Evolutionary conservation across 2,888 invertebrate genomes (phyloP), one percentile per base, ranked within the genome.

Genomic region (Drosophila neutralis): DNA sequence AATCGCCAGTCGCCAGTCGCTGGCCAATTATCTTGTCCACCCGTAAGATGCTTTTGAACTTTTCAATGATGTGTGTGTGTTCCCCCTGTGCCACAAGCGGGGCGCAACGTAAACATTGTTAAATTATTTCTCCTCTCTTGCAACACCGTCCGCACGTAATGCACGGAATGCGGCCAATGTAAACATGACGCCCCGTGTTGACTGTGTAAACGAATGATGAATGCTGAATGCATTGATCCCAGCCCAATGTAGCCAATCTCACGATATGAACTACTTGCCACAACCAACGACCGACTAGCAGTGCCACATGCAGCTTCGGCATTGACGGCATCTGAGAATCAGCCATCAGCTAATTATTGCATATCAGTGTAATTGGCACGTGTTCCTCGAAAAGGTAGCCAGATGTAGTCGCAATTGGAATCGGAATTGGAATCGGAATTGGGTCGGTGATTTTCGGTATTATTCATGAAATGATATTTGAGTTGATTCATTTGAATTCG

Each of bases 71-170:
- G 52, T 36, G 42, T 33, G 31, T 31, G 10, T 33, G 2, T 10
- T 0, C 10, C 10, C 21, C 45, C 45, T 21, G 7, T 49, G 57
- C 66, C n/a, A 24, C 63, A 59, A 38, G 69, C 59, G 49, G 49
- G 68, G 52, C 45, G 51, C 58, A 56, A 71, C 67, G 79, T 78
- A 77, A 76, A 77, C 73, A 74, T 62, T 62, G 76, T 76, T 62
- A 59, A 45, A 48, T 56, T 64, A 54, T 36, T 64, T 54, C 54
- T 35, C 6, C 42, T 35, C 54, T 15, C 45, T 45, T 45, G 45
- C 54, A 45, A 54, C 58, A 65, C 15, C 38, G 33, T 42, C 24
- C 33, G 51, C 64, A 45, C 33, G 33, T 33, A 33, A 33, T 11
- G 33, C 18, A 53, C 27, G 45, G 52, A 76, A 70, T 61, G 73